These are phyloP conservation scores for Matsumurasca onukii DNA, from an alignment of 1,140 invertebrate species.

Conservation along the genomic window DNA sequence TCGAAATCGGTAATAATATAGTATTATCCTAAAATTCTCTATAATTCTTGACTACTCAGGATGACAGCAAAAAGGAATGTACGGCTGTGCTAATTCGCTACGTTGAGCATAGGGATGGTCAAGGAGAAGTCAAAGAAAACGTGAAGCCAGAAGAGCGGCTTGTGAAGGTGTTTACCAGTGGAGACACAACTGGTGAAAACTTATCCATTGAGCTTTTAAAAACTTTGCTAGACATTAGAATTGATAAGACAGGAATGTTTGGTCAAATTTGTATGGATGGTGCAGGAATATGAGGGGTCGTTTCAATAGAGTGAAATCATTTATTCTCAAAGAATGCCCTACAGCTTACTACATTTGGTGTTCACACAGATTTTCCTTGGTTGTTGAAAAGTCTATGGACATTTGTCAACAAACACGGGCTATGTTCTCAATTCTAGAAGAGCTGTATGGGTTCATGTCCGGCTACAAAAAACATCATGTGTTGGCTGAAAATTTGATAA, in stretches of 20 bases:
- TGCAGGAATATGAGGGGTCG: too few species aligned
- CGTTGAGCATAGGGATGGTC: neutral
- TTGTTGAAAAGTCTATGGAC: neutral
- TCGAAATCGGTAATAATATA: too few species aligned
- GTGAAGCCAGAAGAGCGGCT: neutral
- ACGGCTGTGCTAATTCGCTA: neutral
- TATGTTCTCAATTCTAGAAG: too few species aligned
- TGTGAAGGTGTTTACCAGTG: neutral
- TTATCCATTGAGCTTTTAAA: too few species aligned
- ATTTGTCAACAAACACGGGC: too few species aligned
- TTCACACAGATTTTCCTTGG: neutral
- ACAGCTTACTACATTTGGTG: too few species aligned
- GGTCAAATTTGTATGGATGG: constrained; percentile 2
- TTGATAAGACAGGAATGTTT: neutral
- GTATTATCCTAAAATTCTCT: too few species aligned
- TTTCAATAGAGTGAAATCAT: neutral
- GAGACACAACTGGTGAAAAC: too few species aligned
- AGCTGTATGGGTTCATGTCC: too few species aligned
- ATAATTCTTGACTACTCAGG: neutral
- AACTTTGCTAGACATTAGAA: too few species aligned
- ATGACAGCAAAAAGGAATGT: neutral
- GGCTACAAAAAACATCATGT: neutral
- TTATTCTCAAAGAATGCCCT: too few species aligned
- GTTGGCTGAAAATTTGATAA: neutral
- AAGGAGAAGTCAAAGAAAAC: neutral